Evolutionary conservation across 2,113 vertebrate genomes (phyloP), one percentile per base, ranked within the genome.

Genomic region (Symphodus melops): DNA sequence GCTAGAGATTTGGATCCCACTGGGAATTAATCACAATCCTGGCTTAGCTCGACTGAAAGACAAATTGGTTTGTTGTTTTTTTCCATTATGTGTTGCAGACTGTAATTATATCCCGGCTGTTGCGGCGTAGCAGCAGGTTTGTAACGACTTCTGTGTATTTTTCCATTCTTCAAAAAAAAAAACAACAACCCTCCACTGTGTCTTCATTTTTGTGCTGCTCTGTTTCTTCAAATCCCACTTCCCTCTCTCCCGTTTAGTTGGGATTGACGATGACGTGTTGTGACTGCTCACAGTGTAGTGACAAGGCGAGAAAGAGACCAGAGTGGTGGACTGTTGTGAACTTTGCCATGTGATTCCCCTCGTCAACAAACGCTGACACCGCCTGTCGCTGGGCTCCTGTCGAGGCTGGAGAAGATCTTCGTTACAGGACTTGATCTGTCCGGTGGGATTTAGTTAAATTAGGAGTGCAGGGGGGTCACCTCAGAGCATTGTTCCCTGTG

Each of bases 281-380:
- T 37, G 86, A 83, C 66, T 54, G 68, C 64, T 16, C 44, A 69
- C 54, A 57, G n/a, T 56, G 72, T 41, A 20, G 63, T 11, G 78
- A 64, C 70, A 56, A 61, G n/a, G 58, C 62, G n/a, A 48, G 46
- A 17, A 17, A 17, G 46, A 5, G 8, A 16, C 6, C 5, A 5
- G 44, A 14, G 12, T 46, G 44, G 46, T 6, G 14, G 14, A 17
- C 44, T 48, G 46, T 48, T 8, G 14, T 48, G 20, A 83, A 83
- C 80, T 78, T 81, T 54, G 59, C 62, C 67, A 6, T 79, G 79
- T 48, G 82, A 79, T 52, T 59, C 42, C 71, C 25, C 62, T 81
- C 48, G 7, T 61, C 20, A 2, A 14, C 28, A 33, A 39, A 1
- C 3, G 52, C 13, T 59, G 56, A 77, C 57, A 59, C 44, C 44